phyloP scores from a whole-genome alignment of 2,113 vertebrate species.

The Pterocles gutturalis region DNA sequence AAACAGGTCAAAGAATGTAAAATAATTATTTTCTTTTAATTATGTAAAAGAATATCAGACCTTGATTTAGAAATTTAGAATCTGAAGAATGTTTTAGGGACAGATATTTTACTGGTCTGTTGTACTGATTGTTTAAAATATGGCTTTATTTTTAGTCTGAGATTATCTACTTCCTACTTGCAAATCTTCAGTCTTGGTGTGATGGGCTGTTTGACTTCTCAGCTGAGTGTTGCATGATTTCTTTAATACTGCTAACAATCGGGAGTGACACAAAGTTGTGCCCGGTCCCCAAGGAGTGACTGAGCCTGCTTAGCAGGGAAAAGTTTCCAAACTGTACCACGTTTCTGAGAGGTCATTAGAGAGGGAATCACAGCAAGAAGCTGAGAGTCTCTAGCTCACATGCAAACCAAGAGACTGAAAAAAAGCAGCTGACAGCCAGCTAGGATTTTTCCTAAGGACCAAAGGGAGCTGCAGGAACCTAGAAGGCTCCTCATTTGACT shows the following conservation, averaged over 20 bases:
- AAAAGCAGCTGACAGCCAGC: neutral
- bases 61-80: neutral
- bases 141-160: neutral
- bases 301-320: neutral
- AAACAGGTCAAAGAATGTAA: neutral
- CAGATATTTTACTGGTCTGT: neutral
- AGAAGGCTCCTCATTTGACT: neutral
- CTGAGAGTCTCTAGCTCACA: neutral
- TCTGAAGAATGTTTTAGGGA: neutral
- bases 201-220: neutral
- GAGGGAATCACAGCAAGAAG: neutral
- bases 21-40: neutral
- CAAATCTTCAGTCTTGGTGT: neutral
- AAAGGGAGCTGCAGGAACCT: neutral
- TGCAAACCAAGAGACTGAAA: neutral
- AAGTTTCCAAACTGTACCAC: fast-evolving
- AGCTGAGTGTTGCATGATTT: neutral
- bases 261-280: neutral
- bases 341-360: neutral
- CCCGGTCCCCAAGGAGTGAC: neutral
- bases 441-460: neutral
- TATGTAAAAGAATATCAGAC: neutral
- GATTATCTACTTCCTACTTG: neutral
- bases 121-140: neutral
- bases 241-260: neutral